Percentiles rank a stretch among this genome's conserved stretches.
Conservation (phyloP, 2,113 vertebrate genomes). For the Poeciliopsis prolifica region DNA sequence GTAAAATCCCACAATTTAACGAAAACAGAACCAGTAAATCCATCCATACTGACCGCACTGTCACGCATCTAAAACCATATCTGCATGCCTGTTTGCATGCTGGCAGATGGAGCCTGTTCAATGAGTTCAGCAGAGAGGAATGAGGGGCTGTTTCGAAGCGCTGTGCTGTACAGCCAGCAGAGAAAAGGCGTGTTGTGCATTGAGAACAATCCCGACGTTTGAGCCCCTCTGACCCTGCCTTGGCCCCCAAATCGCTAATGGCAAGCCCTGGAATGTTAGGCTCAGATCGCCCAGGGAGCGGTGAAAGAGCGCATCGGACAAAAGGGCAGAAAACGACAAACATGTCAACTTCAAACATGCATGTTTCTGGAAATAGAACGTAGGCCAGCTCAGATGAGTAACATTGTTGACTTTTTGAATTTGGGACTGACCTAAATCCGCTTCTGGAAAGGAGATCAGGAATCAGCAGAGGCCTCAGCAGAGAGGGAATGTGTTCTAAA, state of each 20-base stretch:
- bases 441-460: slow-evolving; percentile 36
- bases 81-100: slow-evolving; percentile 28
- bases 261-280: slow-evolving; percentile 91
- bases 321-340: slow-evolving; percentile 26
- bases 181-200: slow-evolving; percentile 92
- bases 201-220: slow-evolving; percentile 94
- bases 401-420: slow-evolving; percentile 34
- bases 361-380: slow-evolving; percentile 27
- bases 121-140: slow-evolving; percentile 53
- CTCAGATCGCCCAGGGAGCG: slow-evolving; percentile 68
- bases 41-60: neutral
- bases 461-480: slow-evolving; percentile 38
- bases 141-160: slow-evolving; percentile 59
- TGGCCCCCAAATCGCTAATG: slow-evolving; percentile 93
- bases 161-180: slow-evolving; percentile 62
- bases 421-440: slow-evolving; percentile 54
- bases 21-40: slow-evolving; percentile 10
- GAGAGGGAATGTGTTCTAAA: slow-evolving; percentile 55
- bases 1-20: slow-evolving; percentile 11
- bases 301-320: slow-evolving; percentile 61
- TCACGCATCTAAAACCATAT: slow-evolving; percentile 41
- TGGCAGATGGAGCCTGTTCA: slow-evolving; percentile 27
- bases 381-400: slow-evolving; percentile 6
- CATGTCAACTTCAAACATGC: slow-evolving; percentile 11
- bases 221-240: slow-evolving; percentile 88